Evolutionary conservation across 2,113 vertebrate species (phyloP).

Genomic region (Lepus americanus): DNA sequence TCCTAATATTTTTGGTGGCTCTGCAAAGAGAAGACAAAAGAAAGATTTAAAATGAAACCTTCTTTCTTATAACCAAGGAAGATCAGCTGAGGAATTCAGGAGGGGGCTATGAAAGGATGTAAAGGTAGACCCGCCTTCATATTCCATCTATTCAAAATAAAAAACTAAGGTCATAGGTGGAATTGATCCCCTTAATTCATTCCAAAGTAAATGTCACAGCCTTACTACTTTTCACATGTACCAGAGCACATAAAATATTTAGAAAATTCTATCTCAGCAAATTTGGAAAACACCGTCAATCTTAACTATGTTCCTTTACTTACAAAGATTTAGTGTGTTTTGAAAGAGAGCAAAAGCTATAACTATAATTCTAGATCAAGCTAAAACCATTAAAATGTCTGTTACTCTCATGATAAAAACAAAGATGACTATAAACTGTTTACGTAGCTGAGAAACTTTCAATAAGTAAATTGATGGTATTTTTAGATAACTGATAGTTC

Average conservation of each 20-base stretch:
- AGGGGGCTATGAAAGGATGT: not conserved
- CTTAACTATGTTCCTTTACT: constrained; percentile 65
- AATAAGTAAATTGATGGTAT: constrained; percentile 21
- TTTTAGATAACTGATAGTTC: constrained; percentile 30
- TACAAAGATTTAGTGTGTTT: constrained; percentile 77
- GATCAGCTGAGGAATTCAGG: not conserved
- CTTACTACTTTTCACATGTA: not conserved
- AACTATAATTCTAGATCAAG: constrained; percentile 74
- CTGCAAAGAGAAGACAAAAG: not conserved
- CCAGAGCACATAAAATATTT: constrained; percentile 66
- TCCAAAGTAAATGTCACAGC: constrained; percentile 16
- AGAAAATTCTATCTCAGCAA: constrained; percentile 71
- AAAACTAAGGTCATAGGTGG: not conserved
- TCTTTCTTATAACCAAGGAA: not conserved
- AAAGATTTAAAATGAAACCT: not conserved
- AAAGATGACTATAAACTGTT: constrained; percentile 52
- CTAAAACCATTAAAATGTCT: constrained; percentile 60
- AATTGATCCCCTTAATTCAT: not conserved
- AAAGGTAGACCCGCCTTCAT: not conserved
- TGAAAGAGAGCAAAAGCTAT: constrained; percentile 30
- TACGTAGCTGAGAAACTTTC: constrained; percentile 14
- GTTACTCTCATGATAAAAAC: constrained; percentile 52
- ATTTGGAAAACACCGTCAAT: constrained; percentile 64
- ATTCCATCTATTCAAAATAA: constrained; percentile 5
- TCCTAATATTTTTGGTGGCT: not conserved